Conservation (phyloP, 2,888 invertebrate species). For the Drosophila subquinaria region DNA sequence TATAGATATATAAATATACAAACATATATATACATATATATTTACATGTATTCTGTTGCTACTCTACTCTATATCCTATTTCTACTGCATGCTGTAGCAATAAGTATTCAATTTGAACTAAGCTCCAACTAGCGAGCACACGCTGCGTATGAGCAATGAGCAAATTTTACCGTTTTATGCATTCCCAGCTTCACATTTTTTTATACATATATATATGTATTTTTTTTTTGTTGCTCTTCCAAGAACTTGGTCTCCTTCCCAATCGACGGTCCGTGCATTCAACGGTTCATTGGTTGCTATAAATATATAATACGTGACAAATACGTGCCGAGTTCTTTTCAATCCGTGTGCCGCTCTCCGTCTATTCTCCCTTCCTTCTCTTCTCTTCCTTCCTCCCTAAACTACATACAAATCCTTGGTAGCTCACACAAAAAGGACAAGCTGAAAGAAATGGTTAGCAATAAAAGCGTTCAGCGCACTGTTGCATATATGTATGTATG, state of each 20-base stretch:
- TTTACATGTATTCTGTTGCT: not conserved
- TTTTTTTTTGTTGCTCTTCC: not conserved
- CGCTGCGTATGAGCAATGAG: conserved; percentile 77
- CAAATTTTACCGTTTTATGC: conserved; percentile 67
- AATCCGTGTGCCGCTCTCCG: conserved; percentile 52
- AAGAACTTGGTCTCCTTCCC: not conserved
- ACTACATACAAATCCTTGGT: conserved; percentile 71
- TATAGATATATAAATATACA: conserved; percentile 10
- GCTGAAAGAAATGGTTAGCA: conserved; percentile 71
- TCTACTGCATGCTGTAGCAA: conserved; percentile 30
- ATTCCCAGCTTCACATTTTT: conserved; percentile 53
- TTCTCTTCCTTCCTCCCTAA: not conserved
- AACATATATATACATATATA: not conserved
- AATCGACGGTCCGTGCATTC: conserved; percentile 66
- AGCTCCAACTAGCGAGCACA: conserved; percentile 64
- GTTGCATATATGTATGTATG: conserved; percentile 73
- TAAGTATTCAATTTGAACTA: conserved; percentile 76
- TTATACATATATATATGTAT: not conserved
- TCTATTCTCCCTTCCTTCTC: not conserved
- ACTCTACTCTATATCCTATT: not conserved
- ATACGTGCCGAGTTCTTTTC: conserved; percentile 81
- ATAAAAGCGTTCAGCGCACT: conserved; percentile 79
- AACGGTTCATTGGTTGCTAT: conserved; percentile 82
- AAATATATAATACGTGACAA: conserved; percentile 81
- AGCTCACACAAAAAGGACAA: conserved; percentile 49